Base-by-base conservation (phyloP, 2,113 vertebrate genomes). In the Chaenogobius annularis region DNA sequence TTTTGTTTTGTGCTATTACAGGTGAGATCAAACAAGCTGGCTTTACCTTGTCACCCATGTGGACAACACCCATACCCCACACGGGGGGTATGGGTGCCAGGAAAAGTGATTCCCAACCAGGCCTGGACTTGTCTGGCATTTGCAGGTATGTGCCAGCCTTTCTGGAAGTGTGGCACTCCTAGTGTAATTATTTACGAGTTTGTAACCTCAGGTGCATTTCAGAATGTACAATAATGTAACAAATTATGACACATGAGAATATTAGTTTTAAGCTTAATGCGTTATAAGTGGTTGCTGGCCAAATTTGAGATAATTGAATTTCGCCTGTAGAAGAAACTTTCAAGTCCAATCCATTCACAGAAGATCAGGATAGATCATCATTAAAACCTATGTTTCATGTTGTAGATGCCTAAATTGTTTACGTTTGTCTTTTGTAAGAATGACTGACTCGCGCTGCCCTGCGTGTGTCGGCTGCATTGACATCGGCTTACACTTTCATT, bases 181-280 rank as follows among this genome's bases (percentile, higher is more conserved):
- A n/a, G 55, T 68, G 1, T 91, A 93, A 91, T 87, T 75, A 73
- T 90, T 83, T 79, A 12, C 61, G 37, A 59, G 46, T 66, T 12
- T 44, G 50, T 63, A 68, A 66, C 48, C 84, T 66, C 14, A 19
- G 26, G 81, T 69, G 26, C 17, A 14, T 54, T 15, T 9, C 0
- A 19, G 46, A 74, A 73, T 66, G 59, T 66, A 71, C 67, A 31
- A 31, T 31, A 31, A 31, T 31, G 26, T 31, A 73, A 70, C 20
- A 23, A 7, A 59, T 70, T 66, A 68, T 19, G 15, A 69, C 0
- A 63, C 61, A 10, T 37, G 0, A 5, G 1, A 23, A 59, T 85
- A 79, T 87, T 69, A 0, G 43, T 80, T 65, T 65, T 35, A 1
- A 17, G 23, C 23, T 19, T 26, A 61, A 35, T 35, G 58, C 5